Conservation (phyloP, 2,113 vertebrate species). For the Merops nubicus region DNA sequence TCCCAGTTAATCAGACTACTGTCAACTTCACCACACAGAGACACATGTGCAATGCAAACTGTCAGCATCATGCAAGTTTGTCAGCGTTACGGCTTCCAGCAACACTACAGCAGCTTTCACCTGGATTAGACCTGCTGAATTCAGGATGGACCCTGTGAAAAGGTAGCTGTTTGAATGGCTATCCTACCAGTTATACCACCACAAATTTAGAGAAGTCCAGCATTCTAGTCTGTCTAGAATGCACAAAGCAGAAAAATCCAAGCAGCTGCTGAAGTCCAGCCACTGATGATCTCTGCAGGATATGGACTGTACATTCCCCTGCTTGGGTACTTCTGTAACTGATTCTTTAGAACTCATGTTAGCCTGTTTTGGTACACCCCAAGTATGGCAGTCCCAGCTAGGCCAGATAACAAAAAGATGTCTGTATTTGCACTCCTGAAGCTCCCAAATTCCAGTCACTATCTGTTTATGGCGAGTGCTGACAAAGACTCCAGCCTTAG, state of each 20-base stretch:
- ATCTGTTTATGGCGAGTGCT: background rate
- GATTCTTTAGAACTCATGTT: background rate
- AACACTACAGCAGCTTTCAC: background rate
- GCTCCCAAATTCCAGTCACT: background rate
- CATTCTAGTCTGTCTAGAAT: background rate
- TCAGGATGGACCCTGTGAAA: background rate
- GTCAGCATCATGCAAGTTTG: background rate
- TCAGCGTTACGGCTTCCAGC: background rate
- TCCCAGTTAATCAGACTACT: background rate
- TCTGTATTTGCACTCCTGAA: background rate
- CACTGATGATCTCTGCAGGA: background rate
- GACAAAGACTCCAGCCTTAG: background rate
- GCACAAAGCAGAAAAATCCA: background rate
- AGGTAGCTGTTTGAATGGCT: background rate
- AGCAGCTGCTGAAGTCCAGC: background rate
- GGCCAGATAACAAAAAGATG: background rate
- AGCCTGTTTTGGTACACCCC: background rate
- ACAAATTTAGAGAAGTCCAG: background rate
- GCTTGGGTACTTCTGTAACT: background rate
- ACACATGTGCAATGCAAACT: background rate
- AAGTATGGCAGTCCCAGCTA: fast-evolving
- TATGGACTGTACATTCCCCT: fast-evolving
- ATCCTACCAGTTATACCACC: background rate
- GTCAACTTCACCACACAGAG: background rate
- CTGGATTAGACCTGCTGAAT: background rate